Evolutionary conservation across 2,888 invertebrate genomes (phyloP), one percentile per base, ranked within the genome.

Genomic region (Mesorhabditis spiculigera): DNA sequence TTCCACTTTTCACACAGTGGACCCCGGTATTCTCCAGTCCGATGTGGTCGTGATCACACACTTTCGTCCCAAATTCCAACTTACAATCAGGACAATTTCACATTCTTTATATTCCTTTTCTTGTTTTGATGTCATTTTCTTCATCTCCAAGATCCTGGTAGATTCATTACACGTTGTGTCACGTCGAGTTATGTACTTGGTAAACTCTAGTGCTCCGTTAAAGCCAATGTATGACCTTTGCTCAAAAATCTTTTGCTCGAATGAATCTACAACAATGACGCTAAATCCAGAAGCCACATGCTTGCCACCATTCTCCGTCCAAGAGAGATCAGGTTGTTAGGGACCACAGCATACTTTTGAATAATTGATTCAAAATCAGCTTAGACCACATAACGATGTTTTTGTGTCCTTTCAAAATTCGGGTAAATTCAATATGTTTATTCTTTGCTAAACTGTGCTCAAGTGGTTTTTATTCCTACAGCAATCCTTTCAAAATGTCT

Each of bases 341-440:
- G 13, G 13, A 13, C 50, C 13, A 50, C 13, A 50, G 6, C 13
- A 50, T 50, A 50, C 13, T 13, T 50, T 58, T 74, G 5, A n/a
- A 74, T 77, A 0, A 74, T 68, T 69, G 41, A 65, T 66, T 76
- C 76, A 70, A 76, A 75, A 50, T 76, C 76, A 43, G 73, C 70
- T 67, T 76, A 76, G 58, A 71, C 69, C 13, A 77, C 70, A 50
- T 69, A 77, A 63, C 75, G 44, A 71, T 74, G 73, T 43, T 73
- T 77, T 67, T 77, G 77, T n/a, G 77, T 75, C 45, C 73, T 77
- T 3, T 65, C 50, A 50, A 73, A 68, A 43, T 73, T 77, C n/a
- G n/a, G 71, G 69, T 41, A 66, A 77, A 76, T 63, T 77, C 65
- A 6, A 73, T 63, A 13, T n/a, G 62, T 67, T 72, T 45, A 66